Conservation (phyloP, 2,888 invertebrate species). For the Caenorhabditis sp. region DNA sequence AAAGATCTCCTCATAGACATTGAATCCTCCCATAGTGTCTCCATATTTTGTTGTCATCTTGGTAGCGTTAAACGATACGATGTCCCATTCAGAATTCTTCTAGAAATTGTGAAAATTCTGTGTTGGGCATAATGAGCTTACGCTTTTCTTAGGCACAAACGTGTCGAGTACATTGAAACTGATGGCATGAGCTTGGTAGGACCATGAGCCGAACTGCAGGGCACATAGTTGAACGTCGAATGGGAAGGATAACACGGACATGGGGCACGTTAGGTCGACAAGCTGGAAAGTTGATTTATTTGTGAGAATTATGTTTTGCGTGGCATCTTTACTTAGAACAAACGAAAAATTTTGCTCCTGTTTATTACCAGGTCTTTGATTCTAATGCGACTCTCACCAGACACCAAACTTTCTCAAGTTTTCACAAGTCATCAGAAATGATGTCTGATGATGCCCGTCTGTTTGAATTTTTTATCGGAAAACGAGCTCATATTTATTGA, state of each 20-base stretch:
- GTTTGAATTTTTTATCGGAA: not conserved
- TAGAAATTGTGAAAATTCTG: conserved; percentile 30
- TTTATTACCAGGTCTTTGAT: too few relatives aligned
- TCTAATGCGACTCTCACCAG: too few relatives aligned
- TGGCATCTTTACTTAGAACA: too few relatives aligned
- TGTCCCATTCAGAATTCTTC: conserved; percentile 77
- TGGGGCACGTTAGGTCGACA: conserved; percentile 73
- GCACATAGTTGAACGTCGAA: conserved; percentile 75
- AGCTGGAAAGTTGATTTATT: too few relatives aligned
- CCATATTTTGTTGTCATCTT: conserved; percentile 73
- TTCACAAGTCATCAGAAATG: too few relatives aligned
- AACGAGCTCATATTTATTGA: too few relatives aligned
- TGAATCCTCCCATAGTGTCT: conserved; percentile 70
- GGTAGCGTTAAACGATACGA: conserved; percentile 73
- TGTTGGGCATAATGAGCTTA: not conserved
- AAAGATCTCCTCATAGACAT: conserved; percentile 76
- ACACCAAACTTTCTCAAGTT: too few relatives aligned
- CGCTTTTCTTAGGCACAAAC: conserved; percentile 68
- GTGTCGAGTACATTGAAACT: conserved; percentile 67
- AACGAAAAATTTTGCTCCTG: too few relatives aligned
- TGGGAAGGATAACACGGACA: conserved; percentile 74
- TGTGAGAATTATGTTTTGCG: too few relatives aligned
- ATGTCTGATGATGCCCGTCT: too few relatives aligned
- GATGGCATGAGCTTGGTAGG: conserved; percentile 73
- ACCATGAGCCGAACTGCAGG: conserved; percentile 77